Evolutionary conservation across 2,113 vertebrate species (phyloP).

Genomic region (Carlito syrichta): DNA sequence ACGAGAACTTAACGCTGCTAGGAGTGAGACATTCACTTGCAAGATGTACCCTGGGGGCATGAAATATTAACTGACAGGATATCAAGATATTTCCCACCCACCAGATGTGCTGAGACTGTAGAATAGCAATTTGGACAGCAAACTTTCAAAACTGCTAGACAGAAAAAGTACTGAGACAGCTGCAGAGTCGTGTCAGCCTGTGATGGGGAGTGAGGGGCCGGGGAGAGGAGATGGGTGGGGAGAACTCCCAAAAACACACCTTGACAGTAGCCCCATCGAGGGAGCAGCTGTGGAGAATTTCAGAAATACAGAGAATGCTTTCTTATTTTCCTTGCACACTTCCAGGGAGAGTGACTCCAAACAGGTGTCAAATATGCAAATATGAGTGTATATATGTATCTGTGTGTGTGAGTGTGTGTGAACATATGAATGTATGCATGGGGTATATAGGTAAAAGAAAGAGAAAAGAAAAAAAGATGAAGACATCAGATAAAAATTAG

Average conservation of each 20-base stretch:
- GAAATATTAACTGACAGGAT: background rate
- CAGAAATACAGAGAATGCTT: background rate
- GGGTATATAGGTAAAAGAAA: background rate
- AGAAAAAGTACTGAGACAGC: background rate
- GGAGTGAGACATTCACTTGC: background rate
- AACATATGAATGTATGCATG: background rate
- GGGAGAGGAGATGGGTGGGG: background rate
- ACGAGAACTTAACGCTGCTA: background rate
- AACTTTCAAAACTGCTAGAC: background rate
- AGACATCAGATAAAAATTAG: background rate
- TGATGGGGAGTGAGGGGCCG: rapidly evolving
- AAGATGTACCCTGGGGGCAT: background rate
- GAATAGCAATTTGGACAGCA: background rate
- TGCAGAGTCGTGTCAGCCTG: background rate
- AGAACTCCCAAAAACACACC: background rate
- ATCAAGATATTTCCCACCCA: background rate
- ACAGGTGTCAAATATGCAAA: background rate
- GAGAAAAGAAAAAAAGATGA: background rate
- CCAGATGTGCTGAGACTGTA: background rate
- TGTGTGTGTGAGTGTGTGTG: background rate
- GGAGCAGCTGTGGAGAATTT: background rate
- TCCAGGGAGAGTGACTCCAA: background rate
- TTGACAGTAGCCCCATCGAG: too few relatives aligned
- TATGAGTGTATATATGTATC: rapidly evolving
- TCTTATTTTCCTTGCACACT: background rate